Evolutionary conservation across 2,113 vertebrate species (phyloP).

Genomic region (Sphaerodactylus townsendi): DNA sequence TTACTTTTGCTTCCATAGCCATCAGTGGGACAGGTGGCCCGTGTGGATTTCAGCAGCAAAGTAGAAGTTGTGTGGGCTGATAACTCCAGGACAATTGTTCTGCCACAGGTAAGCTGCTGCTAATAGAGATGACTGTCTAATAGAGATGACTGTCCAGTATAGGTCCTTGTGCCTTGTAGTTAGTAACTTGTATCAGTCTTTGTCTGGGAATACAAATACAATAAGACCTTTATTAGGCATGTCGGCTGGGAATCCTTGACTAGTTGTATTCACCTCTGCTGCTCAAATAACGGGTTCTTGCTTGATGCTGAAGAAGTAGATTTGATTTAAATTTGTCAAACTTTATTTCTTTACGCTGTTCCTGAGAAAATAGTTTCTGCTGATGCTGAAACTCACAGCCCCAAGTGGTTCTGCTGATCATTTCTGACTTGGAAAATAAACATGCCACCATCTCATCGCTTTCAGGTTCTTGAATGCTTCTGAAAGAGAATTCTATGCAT

Average conservation of each 20-base stretch:
- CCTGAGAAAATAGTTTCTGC: background rate
- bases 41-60: constrained; percentile 96
- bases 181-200: background rate
- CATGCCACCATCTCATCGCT: background rate
- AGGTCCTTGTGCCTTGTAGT: background rate
- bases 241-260: no score
- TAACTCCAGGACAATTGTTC: constrained; percentile 92
- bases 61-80: constrained; percentile 98
- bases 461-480: background rate
- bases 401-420: background rate
- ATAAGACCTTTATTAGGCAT: no score
- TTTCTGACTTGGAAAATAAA: background rate
- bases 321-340: background rate
- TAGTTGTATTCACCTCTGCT: background rate
- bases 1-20: constrained; percentile 76
- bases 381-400: background rate
- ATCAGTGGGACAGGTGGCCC: constrained; percentile 91
- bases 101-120: constrained; percentile 87
- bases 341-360: background rate
- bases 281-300: accelerated
- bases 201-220: background rate
- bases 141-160: accelerated
- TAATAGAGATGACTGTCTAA: background rate
- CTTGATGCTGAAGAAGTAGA: background rate
- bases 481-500: background rate